Evolutionary conservation across 2,113 vertebrate species (phyloP).

Genomic region (Coptodon rendalli): DNA sequence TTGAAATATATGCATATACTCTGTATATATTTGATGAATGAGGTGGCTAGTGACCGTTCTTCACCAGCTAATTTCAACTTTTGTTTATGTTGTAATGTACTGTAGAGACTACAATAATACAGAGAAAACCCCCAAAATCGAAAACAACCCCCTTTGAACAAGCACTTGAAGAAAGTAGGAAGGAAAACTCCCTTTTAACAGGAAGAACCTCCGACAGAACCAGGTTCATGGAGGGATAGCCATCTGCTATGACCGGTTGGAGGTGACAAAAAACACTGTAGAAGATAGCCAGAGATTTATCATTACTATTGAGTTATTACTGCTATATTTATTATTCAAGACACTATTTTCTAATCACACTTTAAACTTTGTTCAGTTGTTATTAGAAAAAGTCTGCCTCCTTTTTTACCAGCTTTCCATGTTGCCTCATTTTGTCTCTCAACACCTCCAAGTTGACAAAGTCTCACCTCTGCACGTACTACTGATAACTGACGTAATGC

Average conservation of each 20-base stretch:
- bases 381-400: not conserved
- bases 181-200: not conserved
- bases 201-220: rapidly evolving
- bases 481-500: not conserved
- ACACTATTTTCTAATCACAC: not conserved
- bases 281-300: not conserved
- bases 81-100: not conserved
- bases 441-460: not conserved
- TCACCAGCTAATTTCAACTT: not conserved
- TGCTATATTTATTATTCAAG: rapidly evolving
- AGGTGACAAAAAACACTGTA: not conserved
- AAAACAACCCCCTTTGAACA: not conserved
- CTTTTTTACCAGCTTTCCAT: not conserved
- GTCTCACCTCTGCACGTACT: slow-evolving; percentile 11
- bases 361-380: not conserved
- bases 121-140: not conserved
- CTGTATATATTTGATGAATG: not conserved
- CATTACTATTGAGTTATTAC: not conserved
- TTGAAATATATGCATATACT: not conserved
- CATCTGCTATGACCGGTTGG: rapidly evolving
- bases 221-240: rapidly evolving
- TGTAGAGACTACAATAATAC: not conserved
- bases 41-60: not conserved
- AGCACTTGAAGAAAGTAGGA: not conserved
- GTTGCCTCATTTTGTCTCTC: not conserved